Base-by-base conservation (phyloP, 2,113 vertebrate genomes). In the Dendrocopos noguchii region DNA sequence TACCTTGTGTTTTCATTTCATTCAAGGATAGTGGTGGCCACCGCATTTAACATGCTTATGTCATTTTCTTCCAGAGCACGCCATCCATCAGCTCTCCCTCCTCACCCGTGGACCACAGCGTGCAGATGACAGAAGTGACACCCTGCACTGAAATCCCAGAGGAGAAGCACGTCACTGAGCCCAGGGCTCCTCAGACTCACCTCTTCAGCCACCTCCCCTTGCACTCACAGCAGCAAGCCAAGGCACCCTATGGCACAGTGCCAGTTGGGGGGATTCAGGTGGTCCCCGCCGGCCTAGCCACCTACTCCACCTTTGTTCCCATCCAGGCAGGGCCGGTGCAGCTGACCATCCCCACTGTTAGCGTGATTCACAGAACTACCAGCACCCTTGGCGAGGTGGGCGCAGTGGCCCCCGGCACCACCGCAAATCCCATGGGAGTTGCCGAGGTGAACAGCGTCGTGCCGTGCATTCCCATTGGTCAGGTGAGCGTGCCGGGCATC, bases 191-290 rank as follows among this genome's bases (percentile, higher is more conserved):
- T 27, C 98, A 86, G 90, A 98, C 97, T 76, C 99, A 98, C 89
- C 95, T 99, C 87, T 99, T 99, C 90, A 99, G 99, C 95, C 99
- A 99, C 97, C 98, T 99, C 15, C 99, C 99, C 29, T 91, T 99
- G 96, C 99, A 99, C 94, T 99, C 99, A 1, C 99, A 99, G 95
- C 98, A 97, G 93, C 99, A 98, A 7, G 91, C 97, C 20, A 98
- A 98, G 93, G 98, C 98, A 5, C 97, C 99, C 14, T 99, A 98
- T 31, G 98, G 98, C 93, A 98, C 99, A 97, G 97, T 99, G 27
- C 99, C 99, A 0, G 98, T 99, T 0, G 99, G 99, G 8, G 99
- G 99, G 4, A 99, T 99, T 93, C 99, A 99, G 42, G 98, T 99
- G 96, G 98, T 99, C 12, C 98, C 99, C 1, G 98, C 98, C 0